Conservation (phyloP, 2,113 vertebrate genomes). For the Stictonetta naevosa region DNA sequence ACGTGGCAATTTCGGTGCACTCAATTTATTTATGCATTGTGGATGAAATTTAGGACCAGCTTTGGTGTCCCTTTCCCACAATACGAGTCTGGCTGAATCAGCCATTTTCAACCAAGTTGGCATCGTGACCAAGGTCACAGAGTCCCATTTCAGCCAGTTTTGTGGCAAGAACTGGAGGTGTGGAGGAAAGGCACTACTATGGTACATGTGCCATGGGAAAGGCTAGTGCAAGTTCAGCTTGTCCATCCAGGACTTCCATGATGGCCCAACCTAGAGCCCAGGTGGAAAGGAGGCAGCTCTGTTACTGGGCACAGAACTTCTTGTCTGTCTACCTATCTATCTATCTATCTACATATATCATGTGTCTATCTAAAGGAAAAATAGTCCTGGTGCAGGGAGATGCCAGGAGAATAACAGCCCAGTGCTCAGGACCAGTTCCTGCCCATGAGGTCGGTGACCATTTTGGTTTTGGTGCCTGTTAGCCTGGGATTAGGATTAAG, state of each 20-base stretch:
- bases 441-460: too few relatives aligned
- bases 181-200: background rate
- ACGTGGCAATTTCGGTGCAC: background rate
- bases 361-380: background rate
- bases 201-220: background rate
- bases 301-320: background rate
- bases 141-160: background rate
- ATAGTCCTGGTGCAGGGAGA: background rate
- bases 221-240: background rate
- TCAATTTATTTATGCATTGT: background rate
- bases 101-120: background rate
- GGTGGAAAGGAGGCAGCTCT: background rate
- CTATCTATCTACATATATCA: too few relatives aligned
- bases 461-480: background rate
- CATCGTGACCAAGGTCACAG: background rate
- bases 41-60: background rate
- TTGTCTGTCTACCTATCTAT: background rate
- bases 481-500: background rate
- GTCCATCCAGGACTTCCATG: rapidly evolving
- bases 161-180: background rate
- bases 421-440: background rate
- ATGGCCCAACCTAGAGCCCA: background rate
- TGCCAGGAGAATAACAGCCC: background rate
- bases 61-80: background rate
- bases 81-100: too few relatives aligned